Base-by-base conservation (phyloP, 2,888 invertebrate species). In the Trimorus sp. region DNA sequence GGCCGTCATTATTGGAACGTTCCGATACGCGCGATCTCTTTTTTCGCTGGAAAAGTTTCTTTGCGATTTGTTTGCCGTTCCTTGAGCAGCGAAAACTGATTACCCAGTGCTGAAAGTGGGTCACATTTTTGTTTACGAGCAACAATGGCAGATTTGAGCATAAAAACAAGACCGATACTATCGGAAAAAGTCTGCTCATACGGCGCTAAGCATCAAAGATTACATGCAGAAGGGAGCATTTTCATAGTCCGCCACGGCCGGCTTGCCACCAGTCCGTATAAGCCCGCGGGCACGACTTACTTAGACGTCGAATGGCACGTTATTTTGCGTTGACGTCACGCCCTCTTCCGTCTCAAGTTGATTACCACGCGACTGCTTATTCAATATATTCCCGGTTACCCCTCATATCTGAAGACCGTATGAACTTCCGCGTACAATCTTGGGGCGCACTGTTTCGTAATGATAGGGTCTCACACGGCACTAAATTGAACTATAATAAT, bases 401-500 rank as follows among this genome's bases (percentile, higher is more conserved):
- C 60, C 38, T 56, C 58, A 63, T 56, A 65, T 62, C 45, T 36
- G 40, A 51, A 65, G 59, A 58, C 16, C 70, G 63, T 70, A 77
- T 65, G 58, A 78, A 78, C 58, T 71, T 59, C 65, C 62, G 48
- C 36, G 45, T 51, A 75, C 62, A 62, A 71, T 71, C 65, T 66
- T 48, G 65, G 65, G 45, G 58, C 40, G 65, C 70, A 66, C 53
- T 60, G 54, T 71, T 26, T 71, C 66, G 78, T 70, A 48, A 65
- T 77, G 58, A 63, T 77, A 70, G 70, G 77, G 58, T 70, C 56
- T 77, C 70, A 58, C 58, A 53, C 54, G 71, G 12, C 38, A 63
- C 48, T 66, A 71, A 78, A 78, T 78, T 78, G 70, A 70, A 65
- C 63, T 78, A 65, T 78, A 58, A 68, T 48, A 78, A 78, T 70